Evolutionary conservation across 1,140 invertebrate genomes (phyloP).

Genomic region (Bombus fervidus): DNA sequence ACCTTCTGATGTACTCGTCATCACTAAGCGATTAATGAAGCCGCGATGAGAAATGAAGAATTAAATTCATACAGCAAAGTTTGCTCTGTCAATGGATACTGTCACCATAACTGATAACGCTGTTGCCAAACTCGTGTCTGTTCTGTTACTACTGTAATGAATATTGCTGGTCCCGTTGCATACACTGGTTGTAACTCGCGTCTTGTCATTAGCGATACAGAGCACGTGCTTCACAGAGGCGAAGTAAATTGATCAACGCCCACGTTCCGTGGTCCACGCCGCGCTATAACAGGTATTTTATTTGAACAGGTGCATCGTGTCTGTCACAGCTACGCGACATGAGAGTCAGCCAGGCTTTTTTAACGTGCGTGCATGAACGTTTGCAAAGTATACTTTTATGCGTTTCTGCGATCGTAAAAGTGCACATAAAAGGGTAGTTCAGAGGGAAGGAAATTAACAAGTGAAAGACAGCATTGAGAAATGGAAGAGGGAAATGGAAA

Average conservation of each 20-base stretch:
- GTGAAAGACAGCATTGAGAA: not conserved
- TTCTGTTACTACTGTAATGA: not conserved
- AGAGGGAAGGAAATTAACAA: too few species aligned
- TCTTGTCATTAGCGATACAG: constrained; percentile 19
- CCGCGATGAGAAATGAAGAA: not conserved
- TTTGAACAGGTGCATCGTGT: constrained; percentile 6
- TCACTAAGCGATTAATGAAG: not conserved
- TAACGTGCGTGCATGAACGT: not conserved
- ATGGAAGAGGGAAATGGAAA: not conserved
- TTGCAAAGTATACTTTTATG: not conserved
- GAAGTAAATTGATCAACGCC: constrained; percentile 2
- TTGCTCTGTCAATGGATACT: too few species aligned
- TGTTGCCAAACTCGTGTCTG: not conserved
- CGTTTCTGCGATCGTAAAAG: too few species aligned
- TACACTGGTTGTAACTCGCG: not conserved
- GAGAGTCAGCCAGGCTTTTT: not conserved
- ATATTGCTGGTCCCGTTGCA: not conserved
- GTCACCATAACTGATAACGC: not conserved
- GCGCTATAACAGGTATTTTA: not conserved
- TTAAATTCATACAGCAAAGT: too few species aligned
- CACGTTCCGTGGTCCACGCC: not conserved
- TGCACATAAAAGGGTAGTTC: not conserved
- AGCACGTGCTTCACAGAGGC: constrained; percentile 5
- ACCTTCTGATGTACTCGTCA: not conserved
- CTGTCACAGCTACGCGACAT: not conserved